phyloP scores from a whole-genome alignment of 2,888 invertebrate species.

The Cartodere bifasciata region DNA sequence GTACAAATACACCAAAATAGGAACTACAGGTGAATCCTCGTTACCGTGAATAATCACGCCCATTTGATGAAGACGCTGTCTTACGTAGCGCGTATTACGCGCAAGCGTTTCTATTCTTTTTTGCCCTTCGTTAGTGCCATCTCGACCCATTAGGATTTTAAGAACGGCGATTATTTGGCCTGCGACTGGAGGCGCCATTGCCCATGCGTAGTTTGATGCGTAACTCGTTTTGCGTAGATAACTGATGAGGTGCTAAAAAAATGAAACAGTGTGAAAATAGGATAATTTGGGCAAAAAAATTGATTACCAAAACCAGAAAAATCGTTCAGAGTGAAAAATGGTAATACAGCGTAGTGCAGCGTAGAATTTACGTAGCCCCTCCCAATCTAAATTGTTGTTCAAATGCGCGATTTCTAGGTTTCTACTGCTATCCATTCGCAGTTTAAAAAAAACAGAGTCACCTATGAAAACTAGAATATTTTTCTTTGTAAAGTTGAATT shows the following conservation, averaged over 20 bases:
- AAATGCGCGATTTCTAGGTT: too few species aligned
- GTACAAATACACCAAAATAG: conserved; percentile 86
- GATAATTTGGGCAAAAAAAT: conserved; percentile 2
- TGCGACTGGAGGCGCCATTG: conserved; percentile 82
- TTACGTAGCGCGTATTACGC: conserved; percentile 72
- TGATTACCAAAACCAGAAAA: not conserved
- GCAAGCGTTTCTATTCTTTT: conserved; percentile 58
- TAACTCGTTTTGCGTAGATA: conserved; percentile 69
- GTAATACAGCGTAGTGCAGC: too few species aligned
- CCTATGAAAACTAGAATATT: too few species aligned
- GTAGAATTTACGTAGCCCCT: too few species aligned
- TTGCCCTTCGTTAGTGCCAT: conserved; percentile 58
- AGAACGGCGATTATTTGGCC: conserved; percentile 85
- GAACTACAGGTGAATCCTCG: conserved; percentile 92
- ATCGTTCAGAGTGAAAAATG: too few species aligned
- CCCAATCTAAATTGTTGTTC: too few species aligned
- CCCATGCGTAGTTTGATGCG: conserved; percentile 72
- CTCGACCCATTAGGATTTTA: conserved; percentile 74
- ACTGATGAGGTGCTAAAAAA: conserved; percentile 53
- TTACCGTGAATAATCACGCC: conserved; percentile 90
- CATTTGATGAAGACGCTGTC: conserved; percentile 65
- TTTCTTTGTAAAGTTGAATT: too few species aligned
- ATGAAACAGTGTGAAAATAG: conserved; percentile 9
- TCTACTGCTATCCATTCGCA: too few species aligned
- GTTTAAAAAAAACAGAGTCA: too few species aligned